Conservation (phyloP, 2,888 invertebrate genomes). For the Epirrita christyi region DNA sequence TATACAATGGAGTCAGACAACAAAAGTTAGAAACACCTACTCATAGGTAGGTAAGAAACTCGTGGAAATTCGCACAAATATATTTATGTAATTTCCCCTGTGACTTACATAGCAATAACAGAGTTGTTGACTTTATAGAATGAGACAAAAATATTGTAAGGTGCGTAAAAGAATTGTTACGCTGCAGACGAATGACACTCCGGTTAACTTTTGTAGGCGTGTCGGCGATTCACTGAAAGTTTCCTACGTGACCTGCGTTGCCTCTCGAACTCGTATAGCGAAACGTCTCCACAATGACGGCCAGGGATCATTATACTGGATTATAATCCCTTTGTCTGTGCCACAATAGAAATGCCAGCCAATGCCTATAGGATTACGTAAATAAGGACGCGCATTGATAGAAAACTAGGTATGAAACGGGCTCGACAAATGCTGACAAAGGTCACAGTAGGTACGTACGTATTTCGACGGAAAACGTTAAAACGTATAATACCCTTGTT, state of each 20-base stretch:
- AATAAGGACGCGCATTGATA: conserved; percentile 43
- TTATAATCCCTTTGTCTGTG: conserved; percentile 52
- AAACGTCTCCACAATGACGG: conserved; percentile 29
- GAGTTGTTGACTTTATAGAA: conserved; percentile 26
- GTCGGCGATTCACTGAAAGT: conserved; percentile 48
- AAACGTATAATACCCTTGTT: conserved; percentile 54
- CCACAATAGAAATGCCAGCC: conserved; percentile 44
- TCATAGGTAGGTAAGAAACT: conserved; percentile 28
- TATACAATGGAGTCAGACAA: conserved; percentile 23
- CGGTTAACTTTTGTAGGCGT: conserved; percentile 47
- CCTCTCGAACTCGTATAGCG: conserved; percentile 28
- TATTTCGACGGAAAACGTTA: conserved; percentile 48
- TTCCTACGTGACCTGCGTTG: conserved; percentile 56
- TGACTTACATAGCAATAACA: conserved; percentile 31
- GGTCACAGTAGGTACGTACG: conserved; percentile 46
- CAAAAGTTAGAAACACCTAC: conserved; percentile 32
- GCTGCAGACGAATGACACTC: conserved; percentile 42
- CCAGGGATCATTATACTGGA: conserved; percentile 36
- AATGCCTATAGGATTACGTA: conserved; percentile 45
- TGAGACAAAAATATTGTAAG: conserved; percentile 38
- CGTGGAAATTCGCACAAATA: conserved; percentile 39
- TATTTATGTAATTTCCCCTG: conserved; percentile 46
- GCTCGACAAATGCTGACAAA: conserved; percentile 51
- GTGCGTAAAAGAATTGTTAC: conserved; percentile 37
- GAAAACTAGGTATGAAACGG: conserved; percentile 41